Percentiles rank a stretch among this genome's conserved stretches.
Evolutionary conservation across 2,113 vertebrate genomes (phyloP).

Genomic region (Equus przewalskii): DNA sequence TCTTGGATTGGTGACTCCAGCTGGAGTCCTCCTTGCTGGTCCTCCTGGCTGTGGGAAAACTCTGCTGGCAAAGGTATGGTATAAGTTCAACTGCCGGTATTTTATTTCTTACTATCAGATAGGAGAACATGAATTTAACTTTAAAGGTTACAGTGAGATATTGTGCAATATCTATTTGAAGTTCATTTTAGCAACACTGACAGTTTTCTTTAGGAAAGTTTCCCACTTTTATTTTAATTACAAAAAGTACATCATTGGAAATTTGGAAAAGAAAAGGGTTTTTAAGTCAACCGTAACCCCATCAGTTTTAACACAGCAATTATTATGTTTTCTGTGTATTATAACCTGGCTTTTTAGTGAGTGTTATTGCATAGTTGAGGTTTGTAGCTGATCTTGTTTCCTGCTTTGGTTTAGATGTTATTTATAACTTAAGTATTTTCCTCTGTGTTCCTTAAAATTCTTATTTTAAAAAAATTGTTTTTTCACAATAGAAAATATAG

Average conservation of each 20-base stretch:
- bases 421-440: constrained; percentile 34
- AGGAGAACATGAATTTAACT: neutral
- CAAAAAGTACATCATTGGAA: neutral
- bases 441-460: neutral
- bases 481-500: neutral
- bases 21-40: constrained; percentile 96
- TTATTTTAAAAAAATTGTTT: neutral
- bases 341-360: neutral
- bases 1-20: constrained; percentile 93
- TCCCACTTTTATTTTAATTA: neutral
- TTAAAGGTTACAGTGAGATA: neutral
- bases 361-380: neutral
- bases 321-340: neutral
- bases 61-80: constrained; percentile 94
- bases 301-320: neutral
- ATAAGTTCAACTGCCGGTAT: neutral
- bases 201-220: neutral
- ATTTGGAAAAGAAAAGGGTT: neutral
- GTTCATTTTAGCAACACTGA: neutral
- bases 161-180: neutral
- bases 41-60: constrained; percentile 99
- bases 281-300: neutral
- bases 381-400: constrained; percentile 18
- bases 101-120: neutral
- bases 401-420: neutral